Conservation (phyloP, 2,888 invertebrate genomes). For the Caradrina kadenii region DNA sequence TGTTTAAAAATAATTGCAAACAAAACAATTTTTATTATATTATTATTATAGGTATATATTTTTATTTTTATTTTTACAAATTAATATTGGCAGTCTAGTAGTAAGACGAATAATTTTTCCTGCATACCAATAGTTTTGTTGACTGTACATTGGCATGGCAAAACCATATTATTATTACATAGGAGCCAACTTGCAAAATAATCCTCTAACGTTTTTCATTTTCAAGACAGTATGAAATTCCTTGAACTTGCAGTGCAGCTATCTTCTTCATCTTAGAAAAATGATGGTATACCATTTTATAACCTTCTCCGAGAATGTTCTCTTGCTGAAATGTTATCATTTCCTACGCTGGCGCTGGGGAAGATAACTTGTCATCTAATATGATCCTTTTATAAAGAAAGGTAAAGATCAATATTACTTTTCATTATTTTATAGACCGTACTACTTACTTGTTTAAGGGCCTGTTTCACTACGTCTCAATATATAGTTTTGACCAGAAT, state of each 20-base stretch:
- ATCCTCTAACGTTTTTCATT: background rate
- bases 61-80: too few relatives aligned
- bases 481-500: too few relatives aligned
- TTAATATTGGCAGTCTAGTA: too few relatives aligned
- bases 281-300: slow-evolving; percentile 65
- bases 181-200: background rate
- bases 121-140: too few relatives aligned
- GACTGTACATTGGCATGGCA: background rate
- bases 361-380: slow-evolving; percentile 25
- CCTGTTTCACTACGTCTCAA: too few relatives aligned
- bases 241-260: background rate
- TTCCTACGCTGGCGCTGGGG: slow-evolving; percentile 31
- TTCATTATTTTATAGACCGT: too few relatives aligned
- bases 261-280: slow-evolving; percentile 39
- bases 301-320: slow-evolving; percentile 39
- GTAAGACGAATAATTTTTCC: too few relatives aligned
- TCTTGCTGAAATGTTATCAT: slow-evolving; percentile 48
- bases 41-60: too few relatives aligned
- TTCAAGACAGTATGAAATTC: slow-evolving; percentile 12
- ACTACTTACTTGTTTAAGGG: too few relatives aligned
- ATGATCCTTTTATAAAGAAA: background rate
- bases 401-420: too few relatives aligned
- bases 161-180: background rate
- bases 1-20: too few relatives aligned
- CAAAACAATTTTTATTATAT: too few relatives aligned